Conservation (phyloP, 2,888 invertebrate species). For the Hermodice carunculata region DNA sequence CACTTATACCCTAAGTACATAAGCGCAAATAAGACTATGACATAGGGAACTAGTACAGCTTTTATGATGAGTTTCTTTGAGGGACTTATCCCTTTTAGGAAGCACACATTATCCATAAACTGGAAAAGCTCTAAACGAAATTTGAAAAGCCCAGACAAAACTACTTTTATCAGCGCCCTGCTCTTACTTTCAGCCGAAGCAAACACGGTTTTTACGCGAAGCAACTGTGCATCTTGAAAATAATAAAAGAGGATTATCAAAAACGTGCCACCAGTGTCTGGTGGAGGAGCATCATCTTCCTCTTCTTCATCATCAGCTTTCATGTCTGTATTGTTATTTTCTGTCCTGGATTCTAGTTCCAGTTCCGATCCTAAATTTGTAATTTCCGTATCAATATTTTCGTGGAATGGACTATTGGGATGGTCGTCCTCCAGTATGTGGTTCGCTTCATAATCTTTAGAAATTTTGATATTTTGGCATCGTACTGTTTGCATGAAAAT, state of each 20-base stretch:
- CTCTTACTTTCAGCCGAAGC: slow-evolving; percentile 12
- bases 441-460: no score
- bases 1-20: slow-evolving; percentile 23
- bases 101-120: slow-evolving; percentile 36
- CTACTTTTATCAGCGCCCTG: slow-evolving; percentile 17
- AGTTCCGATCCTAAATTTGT: no score
- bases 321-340: background rate
- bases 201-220: slow-evolving; percentile 29
- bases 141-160: slow-evolving; percentile 37
- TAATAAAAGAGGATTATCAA: slow-evolving; percentile 44
- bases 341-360: no score
- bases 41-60: slow-evolving; percentile 34
- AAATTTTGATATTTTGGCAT: slow-evolving; percentile 21
- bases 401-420: no score
- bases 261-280: slow-evolving; percentile 38
- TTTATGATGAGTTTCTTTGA: slow-evolving; percentile 31
- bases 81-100: slow-evolving; percentile 26
- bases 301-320: slow-evolving; percentile 2
- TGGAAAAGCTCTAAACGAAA: slow-evolving; percentile 33
- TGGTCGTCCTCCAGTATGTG: no score
- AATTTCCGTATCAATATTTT: no score
- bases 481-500: slow-evolving; percentile 31
- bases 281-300: background rate
- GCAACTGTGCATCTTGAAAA: slow-evolving; percentile 41
- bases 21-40: slow-evolving; percentile 27